A percentile compares a stretch with the other conserved stretches of the same genome.
phyloP scores from a whole-genome alignment of 53 echinoderm and acorn worm genomes.

The Arbacia lixula region DNA sequence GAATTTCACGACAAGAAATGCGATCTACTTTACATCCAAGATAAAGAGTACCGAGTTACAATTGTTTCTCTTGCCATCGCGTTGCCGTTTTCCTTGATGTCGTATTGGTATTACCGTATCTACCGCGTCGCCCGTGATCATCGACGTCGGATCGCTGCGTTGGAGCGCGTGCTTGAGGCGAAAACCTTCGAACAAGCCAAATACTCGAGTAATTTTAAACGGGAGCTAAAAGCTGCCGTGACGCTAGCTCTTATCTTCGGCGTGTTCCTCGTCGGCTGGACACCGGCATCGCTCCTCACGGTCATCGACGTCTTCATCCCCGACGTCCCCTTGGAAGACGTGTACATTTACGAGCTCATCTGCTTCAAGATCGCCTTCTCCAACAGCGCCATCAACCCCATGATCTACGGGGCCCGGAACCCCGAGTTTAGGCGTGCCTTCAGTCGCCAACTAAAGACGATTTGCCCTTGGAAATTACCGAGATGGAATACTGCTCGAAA shows the following conservation, averaged over 20 bases:
- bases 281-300: conserved; percentile 65
- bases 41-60: conserved; percentile 25
- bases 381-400: conserved; percentile 69
- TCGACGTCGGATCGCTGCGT: conserved; percentile 53
- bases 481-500: too few relatives aligned
- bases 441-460: conserved; percentile 29
- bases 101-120: conserved; percentile 46
- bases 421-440: conserved; percentile 66
- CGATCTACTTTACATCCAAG: conserved; percentile 50
- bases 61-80: conserved; percentile 1
- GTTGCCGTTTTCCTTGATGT: conserved; percentile 10
- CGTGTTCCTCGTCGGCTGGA: conserved; percentile 62
- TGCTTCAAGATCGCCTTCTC: conserved; percentile 69
- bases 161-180: conserved; percentile 39
- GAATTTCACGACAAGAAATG: neutral
- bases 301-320: conserved; percentile 65
- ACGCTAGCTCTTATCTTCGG: conserved; percentile 71
- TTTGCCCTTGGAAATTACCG: too few relatives aligned
- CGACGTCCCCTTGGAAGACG: conserved; percentile 30
- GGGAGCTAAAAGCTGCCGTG: conserved; percentile 71
- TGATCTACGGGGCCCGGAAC: conserved; percentile 73
- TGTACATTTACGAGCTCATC: conserved; percentile 64
- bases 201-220: conserved; percentile 13
- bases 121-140: conserved; percentile 45
- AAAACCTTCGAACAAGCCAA: neutral